Evolutionary conservation across 1,140 invertebrate genomes (phyloP).

Genomic region (Atta colombica): DNA sequence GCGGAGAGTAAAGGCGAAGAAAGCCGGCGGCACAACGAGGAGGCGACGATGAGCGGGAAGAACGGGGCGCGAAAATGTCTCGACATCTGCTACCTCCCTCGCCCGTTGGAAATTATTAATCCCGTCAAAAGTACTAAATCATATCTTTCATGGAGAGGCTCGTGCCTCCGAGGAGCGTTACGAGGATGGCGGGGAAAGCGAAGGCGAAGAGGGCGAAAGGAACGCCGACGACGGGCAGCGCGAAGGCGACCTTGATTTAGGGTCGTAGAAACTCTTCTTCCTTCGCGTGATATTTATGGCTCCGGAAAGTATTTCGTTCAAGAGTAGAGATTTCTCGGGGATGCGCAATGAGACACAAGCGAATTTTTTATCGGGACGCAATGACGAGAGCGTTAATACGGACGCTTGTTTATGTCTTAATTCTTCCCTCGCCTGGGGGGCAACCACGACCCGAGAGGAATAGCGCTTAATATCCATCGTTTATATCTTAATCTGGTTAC

Average conservation of each 20-base stretch:
- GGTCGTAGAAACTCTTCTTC: conserved; percentile 73
- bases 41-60: conserved; percentile 45
- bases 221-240: conserved; percentile 55
- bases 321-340: conserved; percentile 23
- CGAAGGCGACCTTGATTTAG: conserved; percentile 80
- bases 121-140: conserved; percentile 83
- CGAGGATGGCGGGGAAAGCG: not conserved
- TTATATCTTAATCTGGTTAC: conserved; percentile 56
- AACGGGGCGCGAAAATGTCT: conserved; percentile 78
- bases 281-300: conserved; percentile 66
- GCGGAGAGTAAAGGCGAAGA: conserved; percentile 9
- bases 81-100: conserved; percentile 80
- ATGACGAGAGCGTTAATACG: conserved; percentile 31
- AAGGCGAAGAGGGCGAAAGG: conserved; percentile 37
- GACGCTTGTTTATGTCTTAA: conserved; percentile 45
- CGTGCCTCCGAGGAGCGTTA: conserved; percentile 31
- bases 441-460: not conserved
- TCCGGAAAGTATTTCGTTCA: conserved; percentile 58
- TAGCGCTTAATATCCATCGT: conserved; percentile 54
- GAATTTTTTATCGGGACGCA: conserved; percentile 33
- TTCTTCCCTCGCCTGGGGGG: not conserved
- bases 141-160: conserved; percentile 69
- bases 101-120: conserved; percentile 82
- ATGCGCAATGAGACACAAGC: not conserved
- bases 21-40: not conserved